Evolutionary conservation across 2,888 invertebrate species (phyloP), one percentile per base, ranked within the genome.

Genomic region (Cheilosia soror): DNA sequence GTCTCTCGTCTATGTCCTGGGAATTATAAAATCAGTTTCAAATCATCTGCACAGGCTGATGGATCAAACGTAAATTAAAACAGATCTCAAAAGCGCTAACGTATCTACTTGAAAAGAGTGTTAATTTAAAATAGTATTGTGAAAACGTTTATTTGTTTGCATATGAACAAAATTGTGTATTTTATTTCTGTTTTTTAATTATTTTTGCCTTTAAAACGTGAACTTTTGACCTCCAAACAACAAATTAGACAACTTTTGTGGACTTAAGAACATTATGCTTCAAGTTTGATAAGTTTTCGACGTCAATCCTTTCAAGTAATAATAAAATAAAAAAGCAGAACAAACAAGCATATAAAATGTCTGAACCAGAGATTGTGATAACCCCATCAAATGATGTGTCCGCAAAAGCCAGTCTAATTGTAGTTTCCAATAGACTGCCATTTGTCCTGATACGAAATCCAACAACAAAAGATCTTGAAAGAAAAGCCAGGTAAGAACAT

Each of bases 341-440:
- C 13, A 13, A 7, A 7, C 5, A 27, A 51, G 20, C 40, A 5
- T 20, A 40, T 20, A 89, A 88, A 86, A 92, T 92, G 92, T 88
- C 88, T 77, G 92, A 91, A 78, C 90, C 91, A 66, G 92, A 92
- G 89, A 92, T 92, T 78, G 89, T 91, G 65, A 89, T 92, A 37
- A 91, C 92, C 71, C 89, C 90, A 68, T 88, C 88, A 3, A 55
- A 27, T 25, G 93, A 92, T 83, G 89, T 90, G 0, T 87, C 89
- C 29, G 89, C 90, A 5, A 95, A 94, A 89, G 95, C 95, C 88
- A 96, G 96, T 90, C 95, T 98, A 94, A 97, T 98, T 90, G 97
- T 98, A 88, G 97, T 98, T 81, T 97, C 98, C 88, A 98, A 98
- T 93, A 94, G 98, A 88, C 93, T 98, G 91, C 98, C 98, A 6